Conservation (phyloP, 1,140 invertebrate genomes). For the Ridgeia piscesae region DNA sequence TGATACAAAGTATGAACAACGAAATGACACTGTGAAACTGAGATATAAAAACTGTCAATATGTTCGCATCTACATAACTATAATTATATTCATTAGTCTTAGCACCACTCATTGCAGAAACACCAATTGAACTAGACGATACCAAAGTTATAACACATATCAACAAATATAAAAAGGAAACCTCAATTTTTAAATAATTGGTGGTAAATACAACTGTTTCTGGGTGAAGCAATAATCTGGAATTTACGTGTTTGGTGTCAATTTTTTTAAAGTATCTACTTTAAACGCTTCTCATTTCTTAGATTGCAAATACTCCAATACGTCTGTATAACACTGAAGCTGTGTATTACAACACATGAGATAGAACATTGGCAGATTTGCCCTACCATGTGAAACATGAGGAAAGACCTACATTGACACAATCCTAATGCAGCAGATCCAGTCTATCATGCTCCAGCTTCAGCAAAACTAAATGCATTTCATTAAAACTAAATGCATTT, state of each 20-base stretch:
- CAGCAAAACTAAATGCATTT: neutral
- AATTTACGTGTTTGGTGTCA: neutral
- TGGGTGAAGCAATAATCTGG: neutral
- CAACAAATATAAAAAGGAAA: too few species aligned
- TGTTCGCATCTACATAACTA: neutral
- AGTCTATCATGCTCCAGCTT: neutral
- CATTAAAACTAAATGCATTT: neutral
- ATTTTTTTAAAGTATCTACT: neutral
- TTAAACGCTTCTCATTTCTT: neutral
- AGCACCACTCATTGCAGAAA: neutral
- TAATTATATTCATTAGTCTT: neutral
- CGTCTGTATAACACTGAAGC: neutral
- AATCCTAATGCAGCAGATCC: neutral
- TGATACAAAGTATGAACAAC: neutral
- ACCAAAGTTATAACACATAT: too few species aligned
- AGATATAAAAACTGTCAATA: neutral
- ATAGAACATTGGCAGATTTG: neutral
- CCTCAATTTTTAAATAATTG: too few species aligned
- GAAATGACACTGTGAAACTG: neutral
- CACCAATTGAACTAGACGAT: too few species aligned
- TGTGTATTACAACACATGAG: neutral
- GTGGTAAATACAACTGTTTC: neutral
- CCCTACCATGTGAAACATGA: neutral
- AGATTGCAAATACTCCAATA: neutral
- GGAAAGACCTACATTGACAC: neutral